phyloP scores from a whole-genome alignment of 2,888 invertebrate genomes.

The Cryptophagus acutangulus region DNA sequence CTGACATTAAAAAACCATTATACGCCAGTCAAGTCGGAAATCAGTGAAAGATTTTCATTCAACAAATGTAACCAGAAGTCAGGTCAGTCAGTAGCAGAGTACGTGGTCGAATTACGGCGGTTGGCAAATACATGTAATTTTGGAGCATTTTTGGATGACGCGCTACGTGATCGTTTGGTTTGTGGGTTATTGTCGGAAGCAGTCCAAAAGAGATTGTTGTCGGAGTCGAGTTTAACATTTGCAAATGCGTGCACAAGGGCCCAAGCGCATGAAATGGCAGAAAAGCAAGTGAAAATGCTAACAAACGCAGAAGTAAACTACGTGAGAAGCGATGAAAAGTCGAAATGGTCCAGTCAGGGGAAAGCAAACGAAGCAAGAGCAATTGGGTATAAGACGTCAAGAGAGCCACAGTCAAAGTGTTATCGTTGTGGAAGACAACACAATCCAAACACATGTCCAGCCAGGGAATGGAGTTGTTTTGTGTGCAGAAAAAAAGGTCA shows the following conservation, averaged over 20 bases:
- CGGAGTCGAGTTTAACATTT: neutral
- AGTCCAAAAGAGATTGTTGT: slow-evolving; percentile 5
- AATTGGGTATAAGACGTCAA: neutral
- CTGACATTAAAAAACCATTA: slow-evolving; percentile 15
- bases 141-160: slow-evolving; percentile 23
- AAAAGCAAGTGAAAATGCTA: neutral
- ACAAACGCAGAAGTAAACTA: no score
- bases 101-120: slow-evolving; percentile 23
- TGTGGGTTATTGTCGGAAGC: slow-evolving; percentile 4
- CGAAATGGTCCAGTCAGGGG: neutral
- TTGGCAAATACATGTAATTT: slow-evolving; percentile 26
- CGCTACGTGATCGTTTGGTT: slow-evolving; percentile 9
- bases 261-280: neutral
- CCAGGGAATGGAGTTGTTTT: slow-evolving; percentile 11
- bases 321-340: no score
- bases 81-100: slow-evolving; percentile 7
- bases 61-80: slow-evolving; percentile 22
- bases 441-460: slow-evolving; percentile 10
- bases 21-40: slow-evolving; percentile 19
- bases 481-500: slow-evolving; percentile 10
- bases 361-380: no score
- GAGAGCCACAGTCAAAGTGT: slow-evolving; percentile 1
- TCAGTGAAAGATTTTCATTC: slow-evolving; percentile 26
- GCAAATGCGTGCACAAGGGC: neutral
- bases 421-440: slow-evolving; percentile 10